phyloP scores from a whole-genome alignment of 2,113 vertebrate genomes.

The Chloropsis cyanopogon region DNA sequence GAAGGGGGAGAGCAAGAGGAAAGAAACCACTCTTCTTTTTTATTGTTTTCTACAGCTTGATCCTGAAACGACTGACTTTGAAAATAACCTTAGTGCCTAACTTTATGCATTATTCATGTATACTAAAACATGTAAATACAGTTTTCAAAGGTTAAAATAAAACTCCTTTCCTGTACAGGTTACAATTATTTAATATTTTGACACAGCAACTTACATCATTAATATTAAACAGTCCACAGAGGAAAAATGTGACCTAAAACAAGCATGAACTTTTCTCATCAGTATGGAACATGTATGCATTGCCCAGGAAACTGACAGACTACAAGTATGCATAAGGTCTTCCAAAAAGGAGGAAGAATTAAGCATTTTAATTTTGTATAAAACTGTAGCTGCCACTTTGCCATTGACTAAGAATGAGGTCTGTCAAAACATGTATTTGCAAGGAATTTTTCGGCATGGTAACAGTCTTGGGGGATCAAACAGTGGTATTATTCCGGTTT shows the following conservation, averaged over 20 bases:
- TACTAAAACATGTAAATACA: slow-evolving; percentile 43
- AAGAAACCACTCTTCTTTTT: not conserved
- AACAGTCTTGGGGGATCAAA: not conserved
- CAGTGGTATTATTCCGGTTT: not conserved
- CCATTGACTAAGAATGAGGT: not conserved
- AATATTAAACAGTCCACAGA: slow-evolving; percentile 26
- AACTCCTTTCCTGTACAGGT: slow-evolving; percentile 3
- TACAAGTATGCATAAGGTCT: not conserved
- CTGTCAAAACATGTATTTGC: not conserved
- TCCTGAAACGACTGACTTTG: slow-evolving; percentile 36
- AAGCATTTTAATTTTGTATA: not conserved
- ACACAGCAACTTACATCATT: slow-evolving; percentile 11
- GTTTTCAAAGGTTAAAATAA: slow-evolving; percentile 59
- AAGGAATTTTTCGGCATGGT: not conserved
- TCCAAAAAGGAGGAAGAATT: not conserved
- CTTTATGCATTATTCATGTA: slow-evolving; percentile 61
- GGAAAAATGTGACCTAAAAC: not conserved
- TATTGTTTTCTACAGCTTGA: slow-evolving; percentile 1
- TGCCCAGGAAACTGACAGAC: not conserved
- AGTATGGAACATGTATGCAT: not conserved
- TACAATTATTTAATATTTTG: slow-evolving; percentile 41
- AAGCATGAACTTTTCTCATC: not conserved
- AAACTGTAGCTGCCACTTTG: not conserved
- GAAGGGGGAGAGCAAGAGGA: not conserved
- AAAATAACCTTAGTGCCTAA: slow-evolving; percentile 29